These are phyloP conservation scores for Iguana delicatissima DNA, from an alignment of 2,797 vertebrate species.

Conservation along the genomic window DNA sequence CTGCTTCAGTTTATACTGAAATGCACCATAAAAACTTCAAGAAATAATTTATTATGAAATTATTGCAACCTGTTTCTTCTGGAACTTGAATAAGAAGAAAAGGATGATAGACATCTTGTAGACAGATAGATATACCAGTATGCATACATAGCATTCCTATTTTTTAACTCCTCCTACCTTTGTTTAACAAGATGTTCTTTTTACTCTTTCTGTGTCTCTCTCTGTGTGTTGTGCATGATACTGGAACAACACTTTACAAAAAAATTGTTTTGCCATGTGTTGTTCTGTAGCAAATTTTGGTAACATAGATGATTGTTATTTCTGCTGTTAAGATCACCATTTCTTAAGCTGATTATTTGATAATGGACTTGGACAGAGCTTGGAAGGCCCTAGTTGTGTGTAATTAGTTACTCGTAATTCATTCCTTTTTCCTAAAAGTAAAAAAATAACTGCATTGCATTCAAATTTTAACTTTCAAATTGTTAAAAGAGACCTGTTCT, in stretches of 20 bases:
- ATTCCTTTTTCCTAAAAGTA: background rate
- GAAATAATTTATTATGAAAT: slow-evolving; percentile 25
- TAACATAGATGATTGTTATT: background rate
- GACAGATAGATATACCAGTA: background rate
- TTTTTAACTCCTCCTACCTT: background rate
- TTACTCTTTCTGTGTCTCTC: slow-evolving; percentile 16
- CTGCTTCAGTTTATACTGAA: slow-evolving; percentile 4
- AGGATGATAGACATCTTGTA: slow-evolving; percentile 28
- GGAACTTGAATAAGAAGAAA: slow-evolving; percentile 27
- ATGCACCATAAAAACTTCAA: background rate
- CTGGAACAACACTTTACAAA: background rate
- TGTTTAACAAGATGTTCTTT: slow-evolving; percentile 22
- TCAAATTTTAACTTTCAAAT: too few species aligned
- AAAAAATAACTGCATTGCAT: too few species aligned
- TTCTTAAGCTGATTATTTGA: background rate
- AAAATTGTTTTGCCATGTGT: slow-evolving; percentile 24
- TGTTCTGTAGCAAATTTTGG: background rate
- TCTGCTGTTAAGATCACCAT: background rate
- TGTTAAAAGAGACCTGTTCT: background rate
- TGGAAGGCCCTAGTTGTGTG: too few species aligned
- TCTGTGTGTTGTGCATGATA: background rate
- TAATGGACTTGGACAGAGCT: background rate
- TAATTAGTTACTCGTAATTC: background rate
- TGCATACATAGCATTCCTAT: background rate
- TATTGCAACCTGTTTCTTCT: slow-evolving; percentile 39